Evolutionary conservation across 2,888 invertebrate species (phyloP).

Genomic region (Bruchidius siliquastri): DNA sequence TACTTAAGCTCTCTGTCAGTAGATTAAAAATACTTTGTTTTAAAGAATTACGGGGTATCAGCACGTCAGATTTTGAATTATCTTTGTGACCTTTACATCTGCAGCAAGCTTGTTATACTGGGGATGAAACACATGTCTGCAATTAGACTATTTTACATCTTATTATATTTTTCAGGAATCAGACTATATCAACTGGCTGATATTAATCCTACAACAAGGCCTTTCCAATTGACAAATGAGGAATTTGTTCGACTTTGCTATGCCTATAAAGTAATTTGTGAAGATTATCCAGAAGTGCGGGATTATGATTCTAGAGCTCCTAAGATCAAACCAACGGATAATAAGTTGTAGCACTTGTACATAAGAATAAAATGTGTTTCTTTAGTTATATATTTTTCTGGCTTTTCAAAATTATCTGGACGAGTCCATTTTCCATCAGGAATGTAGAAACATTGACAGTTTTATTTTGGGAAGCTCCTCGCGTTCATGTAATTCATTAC

Average conservation of each 20-base stretch:
- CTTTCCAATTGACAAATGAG: conserved; percentile 70
- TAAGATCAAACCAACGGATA: conserved; percentile 16
- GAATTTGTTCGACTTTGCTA: conserved; percentile 75
- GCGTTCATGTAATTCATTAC: no score
- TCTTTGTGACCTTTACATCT: no score
- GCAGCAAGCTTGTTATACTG: no score
- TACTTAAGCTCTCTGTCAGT: no score
- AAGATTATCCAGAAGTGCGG: conserved; percentile 60
- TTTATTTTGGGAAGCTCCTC: no score
- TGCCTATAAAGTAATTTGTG: conserved; percentile 70
- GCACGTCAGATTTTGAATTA: no score
- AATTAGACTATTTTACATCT: not conserved
- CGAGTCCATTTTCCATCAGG: no score
- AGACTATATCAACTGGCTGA: conserved; percentile 69
- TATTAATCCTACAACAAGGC: conserved; percentile 62
- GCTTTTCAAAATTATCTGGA: no score
- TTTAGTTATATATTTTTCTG: not conserved
- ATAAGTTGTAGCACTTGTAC: not conserved
- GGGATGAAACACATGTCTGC: no score
- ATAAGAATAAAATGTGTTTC: not conserved
- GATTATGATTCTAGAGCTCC: conserved; percentile 66
- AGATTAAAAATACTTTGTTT: no score
- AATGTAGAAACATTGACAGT: no score
- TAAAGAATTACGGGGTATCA: no score
- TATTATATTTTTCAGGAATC: conserved; percentile 21